These are phyloP conservation scores for Enoplosus armatus DNA, from an alignment of 2,797 vertebrate species.

Conservation along the genomic window DNA sequence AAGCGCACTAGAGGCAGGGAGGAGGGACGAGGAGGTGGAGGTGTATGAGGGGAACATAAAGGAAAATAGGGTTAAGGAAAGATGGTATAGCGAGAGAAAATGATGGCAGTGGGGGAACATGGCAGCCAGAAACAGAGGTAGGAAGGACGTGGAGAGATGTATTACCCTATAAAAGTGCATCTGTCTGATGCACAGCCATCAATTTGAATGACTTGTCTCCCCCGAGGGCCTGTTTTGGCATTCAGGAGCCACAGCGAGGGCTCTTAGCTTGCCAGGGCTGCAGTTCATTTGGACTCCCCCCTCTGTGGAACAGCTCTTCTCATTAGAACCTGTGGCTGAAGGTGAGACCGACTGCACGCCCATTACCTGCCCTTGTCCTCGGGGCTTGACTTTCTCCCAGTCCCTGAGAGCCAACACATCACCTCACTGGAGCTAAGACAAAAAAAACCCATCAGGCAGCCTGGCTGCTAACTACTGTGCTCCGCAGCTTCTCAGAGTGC, in stretches of 20 bases:
- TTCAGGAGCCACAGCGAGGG: constrained; percentile 83
- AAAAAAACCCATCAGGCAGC: constrained; percentile 54
- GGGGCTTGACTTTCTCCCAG: constrained; percentile 65
- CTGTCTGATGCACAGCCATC: constrained; percentile 89
- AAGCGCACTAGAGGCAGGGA: constrained; percentile 41
- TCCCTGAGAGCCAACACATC: constrained; percentile 63
- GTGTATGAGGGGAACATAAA: constrained; percentile 38
- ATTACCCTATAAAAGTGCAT: constrained; percentile 88
- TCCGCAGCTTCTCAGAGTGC: constrained; percentile 27
- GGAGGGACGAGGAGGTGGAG: constrained; percentile 26
- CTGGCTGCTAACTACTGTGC: constrained; percentile 48
- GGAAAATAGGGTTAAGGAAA: constrained; percentile 55
- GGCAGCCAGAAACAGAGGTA: constrained; percentile 69
- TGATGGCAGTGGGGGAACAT: constrained; percentile 55
- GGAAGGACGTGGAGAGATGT: constrained; percentile 77
- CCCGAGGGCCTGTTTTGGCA: constrained; percentile 90
- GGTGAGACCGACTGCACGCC: constrained; percentile 67
- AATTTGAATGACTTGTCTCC: constrained; percentile 90
- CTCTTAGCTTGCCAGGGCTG: constrained; percentile 82
- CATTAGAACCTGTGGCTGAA: constrained; percentile 84
- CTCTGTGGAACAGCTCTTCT: constrained; percentile 69
- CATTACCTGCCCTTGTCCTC: constrained; percentile 81
- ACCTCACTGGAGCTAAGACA: constrained; percentile 63
- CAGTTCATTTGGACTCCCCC: constrained; percentile 84
- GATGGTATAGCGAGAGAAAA: constrained; percentile 61